Evolutionary conservation across 2,797 vertebrate species (phyloP), one percentile per base, ranked within the genome.

Genomic region (Leptoclinus maculatus): DNA sequence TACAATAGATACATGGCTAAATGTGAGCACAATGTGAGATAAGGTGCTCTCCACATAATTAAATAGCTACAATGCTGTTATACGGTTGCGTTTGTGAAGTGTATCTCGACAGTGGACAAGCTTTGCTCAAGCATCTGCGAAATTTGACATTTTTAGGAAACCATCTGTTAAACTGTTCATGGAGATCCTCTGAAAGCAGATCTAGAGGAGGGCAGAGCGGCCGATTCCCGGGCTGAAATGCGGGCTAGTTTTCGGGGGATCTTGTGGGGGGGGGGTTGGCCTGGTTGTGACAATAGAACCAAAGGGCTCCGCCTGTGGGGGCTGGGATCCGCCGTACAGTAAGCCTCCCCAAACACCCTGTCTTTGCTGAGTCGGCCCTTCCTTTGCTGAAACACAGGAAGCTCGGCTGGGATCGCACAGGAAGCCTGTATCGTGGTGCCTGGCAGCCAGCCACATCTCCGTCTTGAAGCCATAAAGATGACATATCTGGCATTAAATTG

Each of bases 361-460:
- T 67, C 25, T 79, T 72, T 80, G 89, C 84, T 75, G 86, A 91
- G 58, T 74, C 23, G 19, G 88, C 79, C 60, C 82, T 89, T 90
- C 80, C 87, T 87, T 66, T 86, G 68, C 79, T 83, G 66, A 73
- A 91, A 84, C 87, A 83, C 87, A 92, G 91, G 91, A 95, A 91
- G 85, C 80, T 71, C 49, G 36, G 71, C 71, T 66, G 65, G 63
- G 14, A 87, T 88, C 88, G 82, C 78, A 85, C 83, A 91, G 85
- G 88, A 94, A 91, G 92, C 58, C 69, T 64, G 78, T 6, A 78
- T 87, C 63, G 56, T 56, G 47, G 74, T 57, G 87, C 49, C 68
- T 90, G 87, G 79, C 83, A 85, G 71, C 7, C 7, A 74, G 85
- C 71, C 78, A 84, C 25, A 73, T 76, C 57, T 73, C 57, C 36